Percentiles rank a stretch among this genome's conserved stretches.
Conservation (phyloP, 2,113 vertebrate genomes). For the Coptodon rendalli region DNA sequence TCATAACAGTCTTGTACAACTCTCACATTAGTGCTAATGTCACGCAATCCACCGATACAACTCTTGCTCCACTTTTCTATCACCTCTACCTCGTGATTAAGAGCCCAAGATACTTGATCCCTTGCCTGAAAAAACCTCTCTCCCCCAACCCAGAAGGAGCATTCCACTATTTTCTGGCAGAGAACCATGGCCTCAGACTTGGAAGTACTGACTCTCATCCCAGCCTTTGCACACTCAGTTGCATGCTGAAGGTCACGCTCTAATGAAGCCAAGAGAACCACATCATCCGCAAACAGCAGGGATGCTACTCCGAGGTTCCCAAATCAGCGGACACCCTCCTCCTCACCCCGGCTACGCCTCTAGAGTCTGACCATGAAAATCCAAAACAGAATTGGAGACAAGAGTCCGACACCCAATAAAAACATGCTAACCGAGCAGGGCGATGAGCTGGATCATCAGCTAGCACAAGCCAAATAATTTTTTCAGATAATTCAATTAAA, state of each 20-base stretch:
- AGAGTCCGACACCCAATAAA: neutral
- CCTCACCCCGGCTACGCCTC: neutral
- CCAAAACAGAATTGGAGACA: neutral
- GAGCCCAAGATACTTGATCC: neutral
- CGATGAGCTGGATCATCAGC: neutral
- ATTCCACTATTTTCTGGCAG: neutral
- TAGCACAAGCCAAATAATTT: neutral
- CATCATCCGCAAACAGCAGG: neutral
- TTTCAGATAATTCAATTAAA: neutral
- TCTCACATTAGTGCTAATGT: neutral
- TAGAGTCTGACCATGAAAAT: neutral
- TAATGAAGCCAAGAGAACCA: neutral
- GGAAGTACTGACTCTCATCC: neutral
- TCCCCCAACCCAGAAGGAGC: neutral
- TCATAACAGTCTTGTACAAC: neutral
- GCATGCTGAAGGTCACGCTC: neutral
- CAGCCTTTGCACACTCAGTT: neutral
- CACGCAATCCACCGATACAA: neutral
- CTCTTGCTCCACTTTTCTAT: neutral
- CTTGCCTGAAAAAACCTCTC: neutral
- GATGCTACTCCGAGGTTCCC: neutral
- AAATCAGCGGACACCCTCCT: neutral
- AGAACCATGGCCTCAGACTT: neutral
- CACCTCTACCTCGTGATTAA: neutral
- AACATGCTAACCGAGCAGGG: neutral